Conservation (phyloP, 2,888 invertebrate species). For the Nasonovia ribisnigri region DNA sequence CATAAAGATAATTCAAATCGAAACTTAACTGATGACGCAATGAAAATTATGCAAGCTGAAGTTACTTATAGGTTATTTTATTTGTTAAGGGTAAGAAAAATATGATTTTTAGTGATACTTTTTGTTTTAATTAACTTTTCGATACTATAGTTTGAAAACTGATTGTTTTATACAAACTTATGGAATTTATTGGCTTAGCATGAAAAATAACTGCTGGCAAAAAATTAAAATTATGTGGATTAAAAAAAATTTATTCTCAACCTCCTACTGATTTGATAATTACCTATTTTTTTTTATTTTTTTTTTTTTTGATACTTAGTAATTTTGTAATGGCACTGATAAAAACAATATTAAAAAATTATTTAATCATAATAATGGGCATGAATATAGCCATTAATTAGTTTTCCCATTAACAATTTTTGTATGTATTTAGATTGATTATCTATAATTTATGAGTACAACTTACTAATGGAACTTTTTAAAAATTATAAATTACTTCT, state of each 20-base stretch:
- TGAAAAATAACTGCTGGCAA: neutral
- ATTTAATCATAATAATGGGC: neutral
- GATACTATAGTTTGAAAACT: neutral
- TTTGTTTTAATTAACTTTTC: neutral
- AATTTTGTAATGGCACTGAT: neutral
- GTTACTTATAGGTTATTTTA: constrained; percentile 52
- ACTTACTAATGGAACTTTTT: neutral
- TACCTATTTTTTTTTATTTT: neutral
- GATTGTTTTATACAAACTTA: neutral
- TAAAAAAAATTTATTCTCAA: neutral
- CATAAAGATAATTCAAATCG: neutral
- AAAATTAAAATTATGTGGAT: neutral
- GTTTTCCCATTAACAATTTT: no score
- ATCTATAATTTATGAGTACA: neutral
- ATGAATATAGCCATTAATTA: neutral
- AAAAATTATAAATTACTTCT: neutral
- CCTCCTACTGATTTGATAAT: neutral
- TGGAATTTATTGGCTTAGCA: neutral
- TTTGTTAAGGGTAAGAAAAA: constrained; percentile 52
- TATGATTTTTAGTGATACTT: neutral
- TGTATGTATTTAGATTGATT: neutral
- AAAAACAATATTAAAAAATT: neutral
- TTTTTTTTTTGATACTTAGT: neutral
- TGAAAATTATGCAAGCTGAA: neutral
- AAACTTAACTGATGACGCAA: neutral